A percentile compares a stretch with the other conserved stretches of the same genome.
Evolutionary conservation across 2,888 invertebrate species (phyloP).

Genomic region (Sesamia inferens): DNA sequence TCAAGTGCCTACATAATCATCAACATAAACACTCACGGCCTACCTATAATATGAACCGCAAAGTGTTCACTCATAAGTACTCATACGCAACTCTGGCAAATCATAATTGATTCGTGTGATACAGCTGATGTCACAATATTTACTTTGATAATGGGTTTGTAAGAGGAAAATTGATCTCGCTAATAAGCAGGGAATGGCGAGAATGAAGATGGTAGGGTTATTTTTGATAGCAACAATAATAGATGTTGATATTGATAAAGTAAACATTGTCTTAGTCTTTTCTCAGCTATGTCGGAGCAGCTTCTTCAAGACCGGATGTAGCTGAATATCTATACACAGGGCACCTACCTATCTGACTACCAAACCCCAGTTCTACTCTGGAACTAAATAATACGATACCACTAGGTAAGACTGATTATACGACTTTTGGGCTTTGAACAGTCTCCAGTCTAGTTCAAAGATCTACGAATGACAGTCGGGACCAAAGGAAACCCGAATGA

Average conservation of each 20-base stretch:
- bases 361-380: background rate
- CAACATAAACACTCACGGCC: conserved; percentile 30
- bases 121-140: conserved; percentile 48
- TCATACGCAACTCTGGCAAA: conserved; percentile 28
- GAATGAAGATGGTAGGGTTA: conserved; percentile 21
- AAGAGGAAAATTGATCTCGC: conserved; percentile 6
- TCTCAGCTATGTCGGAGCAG: background rate
- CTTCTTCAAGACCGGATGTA: background rate
- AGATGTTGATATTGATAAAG: background rate
- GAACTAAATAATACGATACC: background rate
- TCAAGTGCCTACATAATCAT: conserved; percentile 19
- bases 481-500: no score
- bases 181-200: conserved; percentile 1
- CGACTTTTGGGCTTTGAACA: no score
- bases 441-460: background rate
- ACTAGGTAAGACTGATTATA: background rate
- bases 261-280: background rate
- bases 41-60: conserved; percentile 5
- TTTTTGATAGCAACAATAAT: background rate
- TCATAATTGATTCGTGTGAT: conserved; percentile 52
- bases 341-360: background rate
- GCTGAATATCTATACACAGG: background rate
- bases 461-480: background rate
- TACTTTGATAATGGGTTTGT: conserved; percentile 43
- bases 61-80: conserved; percentile 16